phyloP scores from a whole-genome alignment of 2,888 invertebrate species.

The Anoncus sp. region DNA sequence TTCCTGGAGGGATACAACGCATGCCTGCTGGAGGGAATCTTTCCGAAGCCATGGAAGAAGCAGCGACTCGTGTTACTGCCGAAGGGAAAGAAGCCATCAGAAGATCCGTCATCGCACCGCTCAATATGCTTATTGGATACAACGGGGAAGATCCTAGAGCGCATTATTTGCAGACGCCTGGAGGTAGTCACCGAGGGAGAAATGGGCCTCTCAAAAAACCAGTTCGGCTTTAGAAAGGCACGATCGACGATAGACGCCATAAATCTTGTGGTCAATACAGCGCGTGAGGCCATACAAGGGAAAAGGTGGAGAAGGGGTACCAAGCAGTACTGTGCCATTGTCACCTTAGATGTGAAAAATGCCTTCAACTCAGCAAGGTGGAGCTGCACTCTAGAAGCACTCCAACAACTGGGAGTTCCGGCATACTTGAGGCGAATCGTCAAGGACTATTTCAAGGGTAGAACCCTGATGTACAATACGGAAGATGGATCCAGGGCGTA shows the following conservation, averaged over 20 bases:
- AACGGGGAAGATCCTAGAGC: conserved; percentile 60
- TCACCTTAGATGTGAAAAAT: conserved; percentile 18
- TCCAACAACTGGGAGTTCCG: conserved; percentile 15
- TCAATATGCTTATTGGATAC: conserved; percentile 62
- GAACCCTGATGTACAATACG: conserved; percentile 58
- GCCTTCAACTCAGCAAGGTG: conserved; percentile 46
- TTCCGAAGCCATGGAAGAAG: conserved; percentile 58
- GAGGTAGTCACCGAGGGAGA: conserved; percentile 46
- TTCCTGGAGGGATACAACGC: conserved; percentile 43
- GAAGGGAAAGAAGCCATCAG: conserved; percentile 55
- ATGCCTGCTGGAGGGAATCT: conserved; percentile 47
- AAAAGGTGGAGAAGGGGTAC: conserved; percentile 42
- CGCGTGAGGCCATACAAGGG: conserved; percentile 37
- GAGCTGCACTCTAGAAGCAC: conserved; percentile 23
- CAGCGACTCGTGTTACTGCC: conserved; percentile 63
- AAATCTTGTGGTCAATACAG: conserved; percentile 29
- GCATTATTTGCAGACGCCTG: conserved; percentile 42
- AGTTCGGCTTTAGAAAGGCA: conserved; percentile 57
- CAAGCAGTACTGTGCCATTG: conserved; percentile 41
- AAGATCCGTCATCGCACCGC: conserved; percentile 56
- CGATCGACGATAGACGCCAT: conserved; percentile 61
- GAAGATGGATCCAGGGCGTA: conserved; percentile 32
- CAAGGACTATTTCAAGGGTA: conserved; percentile 60
- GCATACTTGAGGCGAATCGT: conserved; percentile 61
- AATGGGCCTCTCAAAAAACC: conserved; percentile 13